Evolutionary conservation across 1,140 invertebrate genomes (phyloP).

Genomic region (Neomicropteryx cornuta): DNA sequence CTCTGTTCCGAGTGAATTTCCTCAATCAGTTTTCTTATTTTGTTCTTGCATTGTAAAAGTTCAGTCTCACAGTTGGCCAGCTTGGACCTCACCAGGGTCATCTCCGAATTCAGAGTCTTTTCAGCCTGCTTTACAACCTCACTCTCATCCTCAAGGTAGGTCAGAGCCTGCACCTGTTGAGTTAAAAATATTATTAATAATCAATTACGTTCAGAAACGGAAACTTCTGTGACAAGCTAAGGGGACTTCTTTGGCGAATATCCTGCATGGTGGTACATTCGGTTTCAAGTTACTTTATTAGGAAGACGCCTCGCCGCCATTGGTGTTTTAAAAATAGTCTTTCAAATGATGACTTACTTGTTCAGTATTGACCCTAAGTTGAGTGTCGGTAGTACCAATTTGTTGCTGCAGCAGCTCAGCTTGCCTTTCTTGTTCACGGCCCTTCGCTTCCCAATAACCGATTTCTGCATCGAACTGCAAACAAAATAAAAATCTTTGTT

Average conservation of each 20-base stretch:
- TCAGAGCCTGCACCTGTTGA: constrained; percentile 57
- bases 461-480: constrained; percentile 79
- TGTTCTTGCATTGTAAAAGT: constrained; percentile 77
- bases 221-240: too few relatives aligned
- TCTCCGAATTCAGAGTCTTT: constrained; percentile 75
- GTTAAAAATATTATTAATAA: too few relatives aligned
- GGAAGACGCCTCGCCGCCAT: too few relatives aligned
- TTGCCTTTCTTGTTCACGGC: constrained; percentile 73
- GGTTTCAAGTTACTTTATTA: too few relatives aligned
- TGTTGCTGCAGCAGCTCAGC: constrained; percentile 74
- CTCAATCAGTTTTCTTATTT: constrained; percentile 62
- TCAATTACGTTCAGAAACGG: neutral
- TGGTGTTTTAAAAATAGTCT: too few relatives aligned
- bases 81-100: constrained; percentile 70
- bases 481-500: constrained; percentile 12
- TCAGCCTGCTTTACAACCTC: constrained; percentile 82
- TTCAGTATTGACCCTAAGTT: constrained; percentile 61
- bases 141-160: constrained; percentile 75
- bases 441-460: constrained; percentile 77
- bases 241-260: too few relatives aligned
- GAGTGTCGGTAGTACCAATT: constrained; percentile 63
- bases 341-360: constrained; percentile 44
- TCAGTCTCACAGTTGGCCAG: constrained; percentile 81
- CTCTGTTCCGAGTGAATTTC: constrained; percentile 44
- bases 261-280: too few relatives aligned